Conservation (phyloP, 92 coral and sea anemone species). For the Meandrina meandrites region DNA sequence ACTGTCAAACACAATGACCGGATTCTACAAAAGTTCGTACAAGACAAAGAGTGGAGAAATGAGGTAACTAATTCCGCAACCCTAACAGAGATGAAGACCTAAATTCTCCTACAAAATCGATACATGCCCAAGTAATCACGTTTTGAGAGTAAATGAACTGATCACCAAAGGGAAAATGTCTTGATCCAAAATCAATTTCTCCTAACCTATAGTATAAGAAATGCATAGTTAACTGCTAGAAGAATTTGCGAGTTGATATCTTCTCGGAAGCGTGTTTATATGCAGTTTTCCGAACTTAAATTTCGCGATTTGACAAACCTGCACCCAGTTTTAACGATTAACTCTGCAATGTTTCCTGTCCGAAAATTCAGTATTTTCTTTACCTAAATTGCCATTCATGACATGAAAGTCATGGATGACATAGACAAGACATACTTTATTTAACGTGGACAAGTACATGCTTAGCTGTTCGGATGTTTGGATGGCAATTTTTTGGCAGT, state of each 20-base stretch:
- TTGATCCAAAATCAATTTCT: neutral
- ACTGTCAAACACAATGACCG: slow-evolving; percentile 85
- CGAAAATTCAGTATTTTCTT: too few species aligned
- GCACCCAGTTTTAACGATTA: too few species aligned
- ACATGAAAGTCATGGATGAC: too few species aligned
- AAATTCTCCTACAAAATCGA: neutral
- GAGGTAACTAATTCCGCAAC: slow-evolving; percentile 51
- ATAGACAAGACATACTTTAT: too few species aligned
- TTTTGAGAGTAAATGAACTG: neutral
- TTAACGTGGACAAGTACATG: too few species aligned
- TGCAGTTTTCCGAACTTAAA: too few species aligned
- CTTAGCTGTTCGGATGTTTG: too few species aligned
- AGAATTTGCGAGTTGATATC: neutral
- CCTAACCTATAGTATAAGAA: neutral
- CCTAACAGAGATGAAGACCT: neutral
- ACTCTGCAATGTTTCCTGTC: neutral
- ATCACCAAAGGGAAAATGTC: neutral
- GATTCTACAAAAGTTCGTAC: slow-evolving; percentile 97
- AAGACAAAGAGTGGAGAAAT: slow-evolving; percentile 83
- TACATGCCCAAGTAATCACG: neutral
- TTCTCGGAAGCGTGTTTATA: too few species aligned
- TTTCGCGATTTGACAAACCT: too few species aligned
- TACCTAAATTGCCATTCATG: neutral
- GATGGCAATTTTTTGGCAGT: too few species aligned
- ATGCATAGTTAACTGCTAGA: neutral